These are phyloP conservation scores for Pseudachorutes palmiensis DNA, from an alignment of 1,140 invertebrate species.

Conservation along the genomic window DNA sequence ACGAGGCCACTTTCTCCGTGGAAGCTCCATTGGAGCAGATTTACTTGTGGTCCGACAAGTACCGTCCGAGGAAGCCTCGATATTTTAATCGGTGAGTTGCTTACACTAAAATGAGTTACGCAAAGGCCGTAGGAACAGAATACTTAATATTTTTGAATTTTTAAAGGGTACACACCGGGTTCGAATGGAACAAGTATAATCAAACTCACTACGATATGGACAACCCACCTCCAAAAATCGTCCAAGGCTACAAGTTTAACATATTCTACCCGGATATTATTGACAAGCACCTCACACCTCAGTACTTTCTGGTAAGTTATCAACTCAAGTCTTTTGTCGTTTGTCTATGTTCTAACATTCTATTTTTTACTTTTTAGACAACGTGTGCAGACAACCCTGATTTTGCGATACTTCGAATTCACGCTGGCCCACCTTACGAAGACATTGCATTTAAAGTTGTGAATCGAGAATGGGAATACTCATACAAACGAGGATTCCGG, in stretches of 20 bases:
- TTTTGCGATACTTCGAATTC: conserved; percentile 89
- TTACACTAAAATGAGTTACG: too few species aligned
- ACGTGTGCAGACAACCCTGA: conserved; percentile 86
- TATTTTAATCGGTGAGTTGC: conserved; percentile 77
- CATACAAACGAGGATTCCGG: conserved; percentile 92
- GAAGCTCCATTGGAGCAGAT: conserved; percentile 79
- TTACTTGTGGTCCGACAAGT: conserved; percentile 97
- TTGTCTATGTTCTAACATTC: conserved; percentile 10
- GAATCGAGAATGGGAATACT: conserved; percentile 98
- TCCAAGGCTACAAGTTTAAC: conserved; percentile 99
- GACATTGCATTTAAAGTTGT: conserved; percentile 99
- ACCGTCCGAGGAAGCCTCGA: conserved; percentile 88
- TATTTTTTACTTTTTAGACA: conserved; percentile 52
- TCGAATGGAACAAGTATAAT: conserved; percentile 99
- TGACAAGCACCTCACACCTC: conserved; percentile 85
- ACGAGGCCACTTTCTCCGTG: conserved; percentile 87
- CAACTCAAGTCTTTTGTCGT: neutral
- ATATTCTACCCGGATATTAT: conserved; percentile 99
- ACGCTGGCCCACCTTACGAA: conserved; percentile 96
- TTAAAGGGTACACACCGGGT: conserved; percentile 72
- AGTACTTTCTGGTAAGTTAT: conserved; percentile 72
- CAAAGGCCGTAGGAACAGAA: neutral
- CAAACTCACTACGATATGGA: conserved; percentile 99
- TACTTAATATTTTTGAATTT: conserved; percentile 11
- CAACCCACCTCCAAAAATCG: conserved; percentile 99